A percentile compares a stretch with the other conserved stretches of the same genome.
Conservation (phyloP, 2,888 invertebrate species). For the Metacarcinus magister region DNA sequence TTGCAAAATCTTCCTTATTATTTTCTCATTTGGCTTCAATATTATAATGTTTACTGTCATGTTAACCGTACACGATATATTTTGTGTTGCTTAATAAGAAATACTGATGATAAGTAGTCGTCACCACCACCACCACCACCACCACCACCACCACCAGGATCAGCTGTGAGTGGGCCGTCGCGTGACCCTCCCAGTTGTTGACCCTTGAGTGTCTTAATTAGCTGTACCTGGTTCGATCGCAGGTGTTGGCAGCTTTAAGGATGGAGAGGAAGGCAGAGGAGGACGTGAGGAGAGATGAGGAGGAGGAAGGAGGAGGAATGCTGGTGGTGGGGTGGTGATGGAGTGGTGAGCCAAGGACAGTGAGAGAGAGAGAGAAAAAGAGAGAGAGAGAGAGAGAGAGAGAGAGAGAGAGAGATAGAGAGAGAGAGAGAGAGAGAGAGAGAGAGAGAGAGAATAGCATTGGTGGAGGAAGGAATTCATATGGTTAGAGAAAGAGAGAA, state of each 20-base stretch:
- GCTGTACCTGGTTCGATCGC: neutral
- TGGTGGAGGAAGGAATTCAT: neutral
- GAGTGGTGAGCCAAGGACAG: neutral
- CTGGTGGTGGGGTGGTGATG: neutral
- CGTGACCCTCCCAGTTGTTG: neutral
- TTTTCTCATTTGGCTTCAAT: too few species aligned
- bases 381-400: neutral
- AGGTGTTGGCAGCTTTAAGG: neutral
- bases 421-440: conserved; percentile 45
- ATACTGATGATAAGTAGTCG: too few species aligned
- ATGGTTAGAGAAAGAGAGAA: neutral
- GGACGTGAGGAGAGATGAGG: neutral
- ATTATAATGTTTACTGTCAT: too few species aligned
- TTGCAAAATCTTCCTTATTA: too few species aligned
- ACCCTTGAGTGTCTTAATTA: conserved; percentile 10
- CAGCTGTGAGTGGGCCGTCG: neutral
- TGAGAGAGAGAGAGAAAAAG: neutral
- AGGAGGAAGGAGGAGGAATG: neutral
- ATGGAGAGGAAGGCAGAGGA: neutral
- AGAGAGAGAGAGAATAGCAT: neutral
- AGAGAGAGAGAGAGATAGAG: conserved; percentile 38
- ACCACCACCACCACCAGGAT: neutral
- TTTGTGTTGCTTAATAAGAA: too few species aligned
- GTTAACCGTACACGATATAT: too few species aligned
- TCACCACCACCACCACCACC: neutral